Percentiles rank a stretch among this genome's conserved stretches.
phyloP scores from a whole-genome alignment of 2,113 vertebrate species.

The Platichthys flesus region DNA sequence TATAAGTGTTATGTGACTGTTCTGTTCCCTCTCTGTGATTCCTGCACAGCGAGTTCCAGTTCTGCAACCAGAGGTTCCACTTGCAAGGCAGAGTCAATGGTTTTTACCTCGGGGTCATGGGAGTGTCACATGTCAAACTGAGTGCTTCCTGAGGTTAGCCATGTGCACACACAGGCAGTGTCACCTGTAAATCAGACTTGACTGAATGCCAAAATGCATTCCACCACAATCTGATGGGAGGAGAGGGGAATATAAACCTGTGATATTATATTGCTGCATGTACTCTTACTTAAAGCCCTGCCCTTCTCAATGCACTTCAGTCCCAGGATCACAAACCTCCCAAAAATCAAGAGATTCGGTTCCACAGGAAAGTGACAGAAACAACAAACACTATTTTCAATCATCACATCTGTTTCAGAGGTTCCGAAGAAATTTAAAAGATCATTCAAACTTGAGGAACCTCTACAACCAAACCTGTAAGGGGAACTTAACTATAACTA shows the following conservation, averaged over 20 bases:
- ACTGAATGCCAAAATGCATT: slow-evolving; percentile 38
- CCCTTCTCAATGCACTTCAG: no score
- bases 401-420: no score
- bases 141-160: slow-evolving; percentile 70
- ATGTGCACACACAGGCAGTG: slow-evolving; percentile 53
- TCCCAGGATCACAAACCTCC: background rate
- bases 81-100: background rate
- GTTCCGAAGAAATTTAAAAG: background rate
- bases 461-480: slow-evolving; percentile 4
- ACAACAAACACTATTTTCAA: no score
- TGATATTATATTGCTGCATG: background rate
- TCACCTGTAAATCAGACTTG: slow-evolving; percentile 62
- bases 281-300: background rate
- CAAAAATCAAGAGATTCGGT: background rate
- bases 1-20: no score
- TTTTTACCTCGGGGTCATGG: slow-evolving; percentile 48
- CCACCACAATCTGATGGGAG: slow-evolving; percentile 14
- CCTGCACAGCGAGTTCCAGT: background rate
- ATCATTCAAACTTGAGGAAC: background rate
- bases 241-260: background rate
- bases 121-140: slow-evolving; percentile 63
- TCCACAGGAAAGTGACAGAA: background rate
- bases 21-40: background rate
- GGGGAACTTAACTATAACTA: slow-evolving; percentile 20
- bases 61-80: slow-evolving; percentile 17